phyloP scores from a whole-genome alignment of 2,113 vertebrate genomes.

The Columba janthina region DNA sequence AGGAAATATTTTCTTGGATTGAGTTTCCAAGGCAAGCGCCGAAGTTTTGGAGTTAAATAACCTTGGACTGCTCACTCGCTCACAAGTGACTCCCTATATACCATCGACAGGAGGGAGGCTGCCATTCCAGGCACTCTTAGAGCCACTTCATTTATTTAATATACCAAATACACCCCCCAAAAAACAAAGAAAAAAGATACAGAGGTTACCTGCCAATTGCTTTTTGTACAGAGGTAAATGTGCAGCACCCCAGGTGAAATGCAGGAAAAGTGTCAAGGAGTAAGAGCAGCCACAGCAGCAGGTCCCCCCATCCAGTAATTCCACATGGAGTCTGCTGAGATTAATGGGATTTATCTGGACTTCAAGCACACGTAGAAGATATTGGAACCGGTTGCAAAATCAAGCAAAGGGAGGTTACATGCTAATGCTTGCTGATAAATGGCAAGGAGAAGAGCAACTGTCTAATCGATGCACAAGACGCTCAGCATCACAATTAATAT shows the following conservation, averaged over 20 bases:
- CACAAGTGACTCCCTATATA: background rate
- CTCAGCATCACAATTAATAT: background rate
- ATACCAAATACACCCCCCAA: background rate
- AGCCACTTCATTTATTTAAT: background rate
- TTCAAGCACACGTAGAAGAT: background rate
- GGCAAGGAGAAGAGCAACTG: background rate
- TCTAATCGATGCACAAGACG: background rate
- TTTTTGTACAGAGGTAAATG: background rate
- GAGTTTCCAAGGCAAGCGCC: background rate
- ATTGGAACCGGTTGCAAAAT: background rate
- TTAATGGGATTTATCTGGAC: background rate
- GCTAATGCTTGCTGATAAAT: background rate
- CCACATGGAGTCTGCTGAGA: background rate
- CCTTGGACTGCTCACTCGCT: constrained; percentile 16
- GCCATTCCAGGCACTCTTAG: background rate
- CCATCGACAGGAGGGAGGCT: background rate
- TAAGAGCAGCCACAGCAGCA: background rate
- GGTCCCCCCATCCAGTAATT: background rate
- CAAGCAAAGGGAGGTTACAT: background rate
- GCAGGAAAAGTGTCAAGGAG: background rate
- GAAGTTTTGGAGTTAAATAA: constrained; percentile 36
- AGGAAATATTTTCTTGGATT: background rate
- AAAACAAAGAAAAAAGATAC: background rate
- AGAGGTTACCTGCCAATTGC: background rate
- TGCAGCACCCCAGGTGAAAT: background rate